Percentiles rank a stretch among this genome's conserved stretches.
Evolutionary conservation across 1,140 invertebrate genomes (phyloP).

Genomic region (Hylaeus anthracinus): DNA sequence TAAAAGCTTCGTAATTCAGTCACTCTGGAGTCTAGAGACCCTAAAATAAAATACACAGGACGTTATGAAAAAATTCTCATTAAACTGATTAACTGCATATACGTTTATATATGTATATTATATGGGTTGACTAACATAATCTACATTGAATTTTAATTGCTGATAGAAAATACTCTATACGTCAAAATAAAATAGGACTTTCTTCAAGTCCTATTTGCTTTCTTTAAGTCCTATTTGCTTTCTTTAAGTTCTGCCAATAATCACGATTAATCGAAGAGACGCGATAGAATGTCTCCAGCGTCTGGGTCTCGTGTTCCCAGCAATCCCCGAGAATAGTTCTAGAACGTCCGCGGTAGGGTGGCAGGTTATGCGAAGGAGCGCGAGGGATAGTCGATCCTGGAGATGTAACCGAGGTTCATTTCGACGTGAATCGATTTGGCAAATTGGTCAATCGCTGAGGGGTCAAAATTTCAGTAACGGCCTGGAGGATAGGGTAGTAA

Average conservation of each 20-base stretch:
- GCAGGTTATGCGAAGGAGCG: constrained; percentile 42
- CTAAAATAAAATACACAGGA: too few relatives aligned
- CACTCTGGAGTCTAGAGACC: too few relatives aligned
- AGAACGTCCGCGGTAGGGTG: background rate
- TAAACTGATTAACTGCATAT: too few relatives aligned
- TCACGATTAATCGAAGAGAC: background rate
- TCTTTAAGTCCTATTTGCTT: too few relatives aligned
- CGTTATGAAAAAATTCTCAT: too few relatives aligned
- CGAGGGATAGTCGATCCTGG: constrained; percentile 21
- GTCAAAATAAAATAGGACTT: too few relatives aligned
- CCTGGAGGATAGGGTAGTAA: constrained; percentile 51
- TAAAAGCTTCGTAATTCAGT: too few relatives aligned
- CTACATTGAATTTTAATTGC: too few relatives aligned
- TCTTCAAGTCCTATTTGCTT: too few relatives aligned
- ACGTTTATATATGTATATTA: too few relatives aligned
- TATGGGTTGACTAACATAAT: too few relatives aligned
- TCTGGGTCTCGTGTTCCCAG: background rate
- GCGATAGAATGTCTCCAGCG: background rate
- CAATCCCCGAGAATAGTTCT: background rate
- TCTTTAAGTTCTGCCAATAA: background rate
- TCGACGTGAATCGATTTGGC: constrained; percentile 75
- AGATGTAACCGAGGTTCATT: constrained; percentile 73
- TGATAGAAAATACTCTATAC: too few relatives aligned
- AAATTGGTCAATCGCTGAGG: constrained; percentile 80
- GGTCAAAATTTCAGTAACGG: constrained; percentile 70